Evolutionary conservation across 2,113 vertebrate species (phyloP).

Genomic region (Gadus chalcogrammus): DNA sequence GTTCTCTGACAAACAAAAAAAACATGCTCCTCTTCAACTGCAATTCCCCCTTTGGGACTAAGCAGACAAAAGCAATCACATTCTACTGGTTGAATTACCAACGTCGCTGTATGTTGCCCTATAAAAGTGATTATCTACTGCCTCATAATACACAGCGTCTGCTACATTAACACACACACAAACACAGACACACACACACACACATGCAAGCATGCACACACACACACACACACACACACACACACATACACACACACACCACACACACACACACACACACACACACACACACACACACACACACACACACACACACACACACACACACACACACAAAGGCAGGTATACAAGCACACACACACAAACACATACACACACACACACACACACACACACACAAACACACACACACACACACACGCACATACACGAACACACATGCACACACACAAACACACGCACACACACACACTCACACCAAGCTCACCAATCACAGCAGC

Average conservation of each 20-base stretch:
- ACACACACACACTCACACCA: conserved; percentile 18
- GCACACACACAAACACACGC: background rate
- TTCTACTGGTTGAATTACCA: conserved; percentile 62
- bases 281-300: conserved; percentile 12
- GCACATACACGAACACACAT: background rate
- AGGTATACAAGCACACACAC: conserved; percentile 30
- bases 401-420: conserved; percentile 48
- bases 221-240: background rate
- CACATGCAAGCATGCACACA: conserved; percentile 46
- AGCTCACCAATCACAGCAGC: conserved; percentile 48
- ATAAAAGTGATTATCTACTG: conserved; percentile 62
- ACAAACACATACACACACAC: background rate
- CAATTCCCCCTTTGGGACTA: background rate
- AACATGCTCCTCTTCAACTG: too few species aligned
- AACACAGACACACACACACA: conserved; percentile 15
- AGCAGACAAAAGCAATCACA: conserved; percentile 67
- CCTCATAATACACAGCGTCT: conserved; percentile 34
- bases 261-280: conserved; percentile 6
- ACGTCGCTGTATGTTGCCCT: conserved; percentile 52
- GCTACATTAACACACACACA: background rate
- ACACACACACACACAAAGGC: background rate
- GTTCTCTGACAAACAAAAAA: too few species aligned
- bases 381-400: conserved; percentile 31
- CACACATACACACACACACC: conserved; percentile 1
- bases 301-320: background rate